Conservation (phyloP, 2,797 vertebrate species). For the Acomys russatus region DNA sequence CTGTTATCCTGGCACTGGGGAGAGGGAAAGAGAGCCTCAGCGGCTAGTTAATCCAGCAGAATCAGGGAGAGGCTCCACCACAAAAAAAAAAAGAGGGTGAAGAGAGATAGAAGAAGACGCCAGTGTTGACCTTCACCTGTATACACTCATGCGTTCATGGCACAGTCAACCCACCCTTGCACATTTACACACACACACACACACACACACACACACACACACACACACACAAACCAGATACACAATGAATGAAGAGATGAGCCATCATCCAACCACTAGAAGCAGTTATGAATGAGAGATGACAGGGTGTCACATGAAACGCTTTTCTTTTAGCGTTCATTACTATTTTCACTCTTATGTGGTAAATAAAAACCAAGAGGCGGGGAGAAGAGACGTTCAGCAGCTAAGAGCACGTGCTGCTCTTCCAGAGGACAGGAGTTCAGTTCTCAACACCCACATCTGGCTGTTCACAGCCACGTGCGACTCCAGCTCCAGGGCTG, state of each 20-base stretch:
- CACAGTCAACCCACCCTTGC: neutral
- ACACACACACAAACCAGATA: neutral
- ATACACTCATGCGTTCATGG: neutral
- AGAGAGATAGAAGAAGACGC: neutral
- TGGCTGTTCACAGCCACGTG: neutral
- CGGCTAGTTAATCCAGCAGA: neutral
- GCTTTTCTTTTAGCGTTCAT: neutral
- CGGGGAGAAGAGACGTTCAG: neutral
- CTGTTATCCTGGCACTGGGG: neutral
- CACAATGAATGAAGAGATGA: neutral
- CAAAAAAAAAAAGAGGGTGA: neutral
- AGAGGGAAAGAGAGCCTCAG: neutral
- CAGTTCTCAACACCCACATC: neutral
- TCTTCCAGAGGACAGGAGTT: neutral
- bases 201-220: neutral
- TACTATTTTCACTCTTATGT: slow-evolving; percentile 12
- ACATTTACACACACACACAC: neutral
- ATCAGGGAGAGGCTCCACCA: neutral
- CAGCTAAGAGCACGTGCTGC: neutral
- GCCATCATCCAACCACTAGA: neutral
- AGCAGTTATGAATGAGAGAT: neutral
- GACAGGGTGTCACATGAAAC: neutral
- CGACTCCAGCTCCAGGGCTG: neutral
- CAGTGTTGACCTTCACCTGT: neutral
- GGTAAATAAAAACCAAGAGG: slow-evolving; percentile 36